Evolutionary conservation across 2,888 invertebrate genomes (phyloP).

Genomic region (Tetranychus truncatus): DNA sequence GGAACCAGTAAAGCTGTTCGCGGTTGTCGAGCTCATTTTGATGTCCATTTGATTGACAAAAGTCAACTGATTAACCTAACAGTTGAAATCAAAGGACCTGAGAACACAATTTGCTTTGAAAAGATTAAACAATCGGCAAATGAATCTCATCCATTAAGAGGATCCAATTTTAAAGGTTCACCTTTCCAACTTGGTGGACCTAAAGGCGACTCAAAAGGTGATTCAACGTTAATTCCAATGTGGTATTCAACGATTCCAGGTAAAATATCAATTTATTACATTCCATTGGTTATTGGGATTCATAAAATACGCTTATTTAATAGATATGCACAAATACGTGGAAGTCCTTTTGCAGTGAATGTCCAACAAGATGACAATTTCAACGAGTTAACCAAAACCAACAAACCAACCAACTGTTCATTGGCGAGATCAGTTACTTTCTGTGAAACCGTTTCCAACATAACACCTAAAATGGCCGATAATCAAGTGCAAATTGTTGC

Average conservation of each 20-base stretch:
- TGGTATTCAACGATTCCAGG: neutral
- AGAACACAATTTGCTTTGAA: neutral
- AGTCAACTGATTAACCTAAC: neutral
- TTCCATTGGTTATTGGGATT: neutral
- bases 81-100: neutral
- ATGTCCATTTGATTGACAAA: neutral
- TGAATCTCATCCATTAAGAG: neutral
- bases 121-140: neutral
- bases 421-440: neutral
- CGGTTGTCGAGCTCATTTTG: neutral
- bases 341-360: neutral
- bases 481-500: neutral
- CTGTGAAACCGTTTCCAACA: too few relatives aligned
- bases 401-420: neutral
- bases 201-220: neutral
- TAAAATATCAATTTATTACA: conserved; percentile 1
- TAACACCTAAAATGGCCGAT: neutral
- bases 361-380: neutral
- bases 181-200: neutral
- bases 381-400: neutral
- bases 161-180: neutral
- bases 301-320: neutral
- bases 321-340: neutral
- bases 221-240: neutral
- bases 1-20: neutral